Base-by-base conservation (phyloP, 2,797 vertebrate species). In the Euphonia xanthogaster region DNA sequence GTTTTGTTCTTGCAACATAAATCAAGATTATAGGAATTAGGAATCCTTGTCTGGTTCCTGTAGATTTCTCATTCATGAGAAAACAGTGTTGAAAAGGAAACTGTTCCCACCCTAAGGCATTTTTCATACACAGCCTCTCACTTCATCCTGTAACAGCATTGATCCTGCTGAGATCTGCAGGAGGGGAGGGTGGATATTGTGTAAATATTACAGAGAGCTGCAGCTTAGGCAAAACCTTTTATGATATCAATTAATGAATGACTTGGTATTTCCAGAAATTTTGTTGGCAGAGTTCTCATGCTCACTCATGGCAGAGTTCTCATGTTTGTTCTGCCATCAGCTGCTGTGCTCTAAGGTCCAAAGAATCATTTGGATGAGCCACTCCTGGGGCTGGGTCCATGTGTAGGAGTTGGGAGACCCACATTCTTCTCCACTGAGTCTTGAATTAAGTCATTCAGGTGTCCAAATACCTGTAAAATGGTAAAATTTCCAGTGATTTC, bases 31-130 rank as follows among this genome's bases (percentile, higher is more conserved):
- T 24, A n/a, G 51, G 58, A 77, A 66, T 76, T 75, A 71, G 21
- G 40, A 82, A 30, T 78, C 85, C 27, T 54, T 75, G 77, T 91
- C 74, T 75, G 71, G 65, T 90, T 87, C 72, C 62, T 76, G 25
- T 55, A 63, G 72, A 39, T 65, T 71, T 61, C 40, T 51, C 31
- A 44, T 86, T 74, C 74, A 17, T 39, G 62, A 94, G 67, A 66
- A 85, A 90, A 66, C 5, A 14, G 33, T 76, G 62, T 91, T 94
- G 95, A 93, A 83, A 95, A 78, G 76, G 58, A 89, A 90, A 78
- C 37, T 54, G 57, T 70, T 77, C 80, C 62, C 0, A 0, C 79
- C 75, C 83, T 58, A 31, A 60, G 86, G 81, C 90, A 4, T 63
- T 89, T 93, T 80, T 62, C 62, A 30, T 71, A 11, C 40, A 7